A percentile compares a stretch with the other conserved stretches of the same genome.
Conservation (phyloP, 2,888 invertebrate genomes). For the Diabrotica balteata region DNA sequence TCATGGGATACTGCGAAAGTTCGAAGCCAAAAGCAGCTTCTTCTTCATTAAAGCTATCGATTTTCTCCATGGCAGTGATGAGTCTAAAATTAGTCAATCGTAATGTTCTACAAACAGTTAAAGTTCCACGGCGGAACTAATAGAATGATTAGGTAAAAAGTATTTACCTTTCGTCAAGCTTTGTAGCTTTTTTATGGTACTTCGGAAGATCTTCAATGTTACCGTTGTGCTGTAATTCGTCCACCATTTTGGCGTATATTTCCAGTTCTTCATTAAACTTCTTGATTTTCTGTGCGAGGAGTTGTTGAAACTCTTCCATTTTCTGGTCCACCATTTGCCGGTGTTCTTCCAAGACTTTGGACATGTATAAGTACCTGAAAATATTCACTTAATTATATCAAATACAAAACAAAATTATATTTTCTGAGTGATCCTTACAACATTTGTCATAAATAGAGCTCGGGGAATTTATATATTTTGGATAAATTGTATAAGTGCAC, state of each 20-base stretch:
- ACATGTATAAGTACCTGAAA: constrained; percentile 76
- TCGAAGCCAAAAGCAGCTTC: constrained; percentile 90
- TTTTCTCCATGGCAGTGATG: constrained; percentile 75
- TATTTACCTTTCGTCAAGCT: constrained; percentile 73
- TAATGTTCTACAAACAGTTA: not conserved
- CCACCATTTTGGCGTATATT: constrained; percentile 78
- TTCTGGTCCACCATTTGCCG: constrained; percentile 81
- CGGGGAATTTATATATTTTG: too few species aligned
- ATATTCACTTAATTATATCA: too few species aligned
- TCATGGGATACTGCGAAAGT: constrained; percentile 84
- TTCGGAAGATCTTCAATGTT: constrained; percentile 82
- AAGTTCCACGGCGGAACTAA: too few species aligned
- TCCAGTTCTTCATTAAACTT: constrained; percentile 85
- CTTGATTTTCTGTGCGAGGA: constrained; percentile 77
- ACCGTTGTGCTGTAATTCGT: constrained; percentile 88
- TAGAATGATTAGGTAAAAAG: too few species aligned
- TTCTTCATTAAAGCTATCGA: constrained; percentile 91
- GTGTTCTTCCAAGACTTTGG: constrained; percentile 83
- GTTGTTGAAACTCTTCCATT: constrained; percentile 84
- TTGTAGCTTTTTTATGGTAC: constrained; percentile 82
- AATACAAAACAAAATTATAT: not conserved
- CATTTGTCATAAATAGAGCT: too few species aligned
- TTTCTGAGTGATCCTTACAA: not conserved
- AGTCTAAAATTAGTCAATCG: constrained; percentile 60
- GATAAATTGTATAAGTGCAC: too few species aligned